These are phyloP conservation scores for Amiota minor DNA, from an alignment of 2,888 invertebrate species.

Conservation along the genomic window DNA sequence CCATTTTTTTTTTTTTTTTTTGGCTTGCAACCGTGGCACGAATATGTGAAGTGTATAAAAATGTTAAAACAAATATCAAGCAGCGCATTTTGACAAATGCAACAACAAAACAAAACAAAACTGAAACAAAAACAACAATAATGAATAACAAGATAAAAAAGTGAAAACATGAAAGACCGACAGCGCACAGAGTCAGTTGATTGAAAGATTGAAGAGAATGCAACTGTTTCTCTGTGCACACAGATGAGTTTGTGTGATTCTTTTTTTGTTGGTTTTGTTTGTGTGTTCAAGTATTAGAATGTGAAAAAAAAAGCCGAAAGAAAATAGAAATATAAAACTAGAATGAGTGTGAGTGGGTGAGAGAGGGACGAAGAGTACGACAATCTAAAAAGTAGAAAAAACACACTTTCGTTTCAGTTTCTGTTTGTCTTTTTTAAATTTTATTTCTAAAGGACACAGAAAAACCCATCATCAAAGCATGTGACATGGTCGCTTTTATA, in stretches of 20 bases:
- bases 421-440: no score
- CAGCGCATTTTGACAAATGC: not conserved
- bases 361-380: conserved; percentile 34
- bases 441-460: no score
- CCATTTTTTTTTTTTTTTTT: conserved; percentile 10
- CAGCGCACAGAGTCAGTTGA: no score
- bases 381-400: conserved; percentile 27
- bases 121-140: conserved; percentile 19
- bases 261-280: conserved; percentile 39
- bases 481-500: no score
- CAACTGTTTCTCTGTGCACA: no score
- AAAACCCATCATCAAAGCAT: no score
- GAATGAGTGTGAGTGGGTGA: conserved; percentile 26
- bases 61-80: conserved; percentile 20
- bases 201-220: no score
- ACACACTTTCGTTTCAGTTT: not conserved
- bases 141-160: not conserved
- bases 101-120: not conserved
- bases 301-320: conserved; percentile 49
- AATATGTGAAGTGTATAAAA: conserved; percentile 20
- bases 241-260: not conserved
- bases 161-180: no score
- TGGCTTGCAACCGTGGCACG: not conserved
- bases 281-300: conserved; percentile 64
- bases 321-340: conserved; percentile 33